Evolutionary conservation across 2,888 invertebrate genomes (phyloP).

Genomic region (Melieria picta): DNA sequence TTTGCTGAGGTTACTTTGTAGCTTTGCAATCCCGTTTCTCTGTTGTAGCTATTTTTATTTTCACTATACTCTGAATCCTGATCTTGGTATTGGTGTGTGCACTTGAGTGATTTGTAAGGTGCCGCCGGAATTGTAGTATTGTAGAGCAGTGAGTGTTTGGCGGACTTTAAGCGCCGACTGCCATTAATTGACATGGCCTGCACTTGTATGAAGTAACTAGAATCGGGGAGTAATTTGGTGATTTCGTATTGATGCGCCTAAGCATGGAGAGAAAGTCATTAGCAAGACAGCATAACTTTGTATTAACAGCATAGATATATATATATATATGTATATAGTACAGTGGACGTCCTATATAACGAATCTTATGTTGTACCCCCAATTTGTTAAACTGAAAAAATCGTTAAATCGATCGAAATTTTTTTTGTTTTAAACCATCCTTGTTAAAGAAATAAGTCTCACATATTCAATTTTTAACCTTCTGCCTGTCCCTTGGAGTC

Average conservation of each 20-base stretch:
- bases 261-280: neutral
- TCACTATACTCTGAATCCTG: conserved; percentile 30
- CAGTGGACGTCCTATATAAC: no score
- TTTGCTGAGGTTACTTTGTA: neutral
- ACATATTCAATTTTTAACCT: no score
- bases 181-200: conserved; percentile 80
- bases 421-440: no score
- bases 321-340: no score
- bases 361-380: no score
- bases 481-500: no score
- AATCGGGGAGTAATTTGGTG: conserved; percentile 74
- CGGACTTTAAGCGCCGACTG: conserved; percentile 74
- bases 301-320: no score
- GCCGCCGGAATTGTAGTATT: conserved; percentile 71
- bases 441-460: no score
- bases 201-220: conserved; percentile 81
- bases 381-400: no score
- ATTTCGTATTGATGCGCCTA: conserved; percentile 73
- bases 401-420: no score
- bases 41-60: neutral
- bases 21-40: neutral
- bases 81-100: conserved; percentile 41
- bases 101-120: conserved; percentile 43
- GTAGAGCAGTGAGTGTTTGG: conserved; percentile 76
- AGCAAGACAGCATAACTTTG: no score